Evolutionary conservation across 2,113 vertebrate species (phyloP), one percentile per base, ranked within the genome.

Genomic region (Vicugna pacos): DNA sequence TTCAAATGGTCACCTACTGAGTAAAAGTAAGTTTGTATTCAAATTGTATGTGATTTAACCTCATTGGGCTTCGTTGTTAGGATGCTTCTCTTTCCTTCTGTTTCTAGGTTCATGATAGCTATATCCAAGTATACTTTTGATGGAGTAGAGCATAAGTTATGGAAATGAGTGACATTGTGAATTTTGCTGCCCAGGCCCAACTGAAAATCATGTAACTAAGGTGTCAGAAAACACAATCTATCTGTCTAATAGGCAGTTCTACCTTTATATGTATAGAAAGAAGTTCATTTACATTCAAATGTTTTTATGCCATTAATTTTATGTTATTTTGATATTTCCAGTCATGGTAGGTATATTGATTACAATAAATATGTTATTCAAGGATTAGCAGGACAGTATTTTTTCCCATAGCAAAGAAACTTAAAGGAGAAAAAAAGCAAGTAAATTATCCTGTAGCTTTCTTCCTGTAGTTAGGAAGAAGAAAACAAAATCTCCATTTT

Each of bases 401-500:
- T 48, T 95, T 8, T 52, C 6, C 56, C 22, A 13, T 82, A 84
- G 38, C 56, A 93, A 79, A 83, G 32, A 94, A 80, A 93, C 50
- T 93, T 89, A 5, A 16, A 52, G 1, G 7, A 54, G 30, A 52
- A 72, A 22, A 70, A 46, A 56, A 46, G 20, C 50, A 35, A 56
- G 35, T 83, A 81, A 88, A 87, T 80, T 92, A 67, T 92, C 83
- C 30, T 54, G 32, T 95, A 67, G n/a, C 22, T 91, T 95, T 94
- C 56, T 91, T 95, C 93, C 56, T 26, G 84, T 35, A 73, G 32
- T 72, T 77, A 84, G 79, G 32, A 75, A 80, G 69, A 87, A 24
- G 32, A 72, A 92, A 93, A 62, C 16, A 87, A 95, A 67, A 75
- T 92, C 64, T 50, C 28, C 24, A 88, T 97, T 95, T 97, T 83